Conservation (phyloP, 2,888 invertebrate species). For the Ectropis crepuscularia region DNA sequence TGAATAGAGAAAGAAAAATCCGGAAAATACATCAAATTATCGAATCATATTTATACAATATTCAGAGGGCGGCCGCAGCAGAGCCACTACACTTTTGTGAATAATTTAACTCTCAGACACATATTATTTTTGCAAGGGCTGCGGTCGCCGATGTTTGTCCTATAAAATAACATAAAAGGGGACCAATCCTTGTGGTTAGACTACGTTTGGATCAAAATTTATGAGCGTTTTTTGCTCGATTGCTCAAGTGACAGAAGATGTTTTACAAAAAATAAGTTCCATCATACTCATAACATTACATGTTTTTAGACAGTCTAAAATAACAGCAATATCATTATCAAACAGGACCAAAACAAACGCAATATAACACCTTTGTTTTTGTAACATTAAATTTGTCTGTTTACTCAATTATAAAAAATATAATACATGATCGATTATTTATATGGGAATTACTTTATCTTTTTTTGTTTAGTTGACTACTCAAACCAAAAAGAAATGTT, state of each 20-base stretch:
- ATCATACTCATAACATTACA: not conserved
- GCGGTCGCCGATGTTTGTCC: slow-evolving; percentile 65
- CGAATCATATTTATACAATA: slow-evolving; percentile 78
- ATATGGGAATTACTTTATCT: too few relatives aligned
- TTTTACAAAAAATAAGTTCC: slow-evolving; percentile 2
- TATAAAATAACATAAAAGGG: slow-evolving; percentile 68
- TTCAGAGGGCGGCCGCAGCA: slow-evolving; percentile 68
- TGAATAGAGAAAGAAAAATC: not conserved
- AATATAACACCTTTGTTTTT: too few relatives aligned
- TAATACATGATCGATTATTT: too few relatives aligned
- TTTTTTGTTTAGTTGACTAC: too few relatives aligned
- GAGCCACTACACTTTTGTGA: slow-evolving; percentile 77
- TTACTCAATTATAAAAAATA: too few relatives aligned
- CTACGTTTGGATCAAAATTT: slow-evolving; percentile 39
- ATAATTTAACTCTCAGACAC: slow-evolving; percentile 75
- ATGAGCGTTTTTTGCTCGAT: slow-evolving; percentile 36
- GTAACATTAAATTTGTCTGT: too few relatives aligned
- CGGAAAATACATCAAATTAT: slow-evolving; percentile 53
- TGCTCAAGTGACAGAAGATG: slow-evolving; percentile 24
- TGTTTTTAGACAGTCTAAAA: too few relatives aligned
- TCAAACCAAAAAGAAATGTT: too few relatives aligned
- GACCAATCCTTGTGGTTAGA: slow-evolving; percentile 53
- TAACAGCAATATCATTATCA: too few relatives aligned
- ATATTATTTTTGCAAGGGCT: slow-evolving; percentile 77
- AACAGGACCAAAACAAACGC: too few relatives aligned